Base-by-base conservation (phyloP, 1,140 invertebrate species). In the Drepana arcuata region DNA sequence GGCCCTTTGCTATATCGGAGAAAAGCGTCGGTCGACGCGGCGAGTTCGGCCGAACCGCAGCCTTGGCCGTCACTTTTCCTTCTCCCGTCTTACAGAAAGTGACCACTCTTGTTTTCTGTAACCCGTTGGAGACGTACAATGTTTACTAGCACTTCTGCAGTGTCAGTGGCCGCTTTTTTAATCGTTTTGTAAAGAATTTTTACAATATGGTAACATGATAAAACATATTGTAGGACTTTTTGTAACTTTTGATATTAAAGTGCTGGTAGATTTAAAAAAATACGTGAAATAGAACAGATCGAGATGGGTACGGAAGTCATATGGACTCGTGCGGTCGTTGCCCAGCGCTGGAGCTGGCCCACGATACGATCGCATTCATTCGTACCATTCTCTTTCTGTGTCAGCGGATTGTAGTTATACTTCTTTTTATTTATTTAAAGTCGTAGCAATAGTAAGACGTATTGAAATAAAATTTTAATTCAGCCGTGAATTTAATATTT, bases 191-290 rank as follows among this genome's bases (percentile, higher is more conserved):
- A 65, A 68, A 69, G 41, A 69, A 66, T 30, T 50, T 68, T 71
- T 74, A 70, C 61, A 71, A 59, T 65, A 61, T 71, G 62, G 51
- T 59, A 44, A 60, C 48, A 49, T 36, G 48, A 58, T 61, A 60
- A 50, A 67, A 52, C 62, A 65, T 68, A 70, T 72, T 73, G 63
- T 77, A 75, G 64, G 55, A 62, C 66, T 66, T 79, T 81, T 77
- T 80, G 53, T 82, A 82, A 71, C 61, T 78, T 82, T 79, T 79
- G 68, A 82, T 79, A 82, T 68, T 60, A 70, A 80, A 77, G 77
- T 81, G 73, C 73, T 78, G 69, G 77, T 74, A 74, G 70, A 66
- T 41, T 65, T 62, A 60, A 52, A n/a, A n/a, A n/a, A n/a, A n/a
- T 45, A 43, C 39, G 43, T 59, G 48, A 44, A 59, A 65, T 26